Evolutionary conservation across 2,888 invertebrate genomes (phyloP).

Genomic region (Tuberolachnus salignus): DNA sequence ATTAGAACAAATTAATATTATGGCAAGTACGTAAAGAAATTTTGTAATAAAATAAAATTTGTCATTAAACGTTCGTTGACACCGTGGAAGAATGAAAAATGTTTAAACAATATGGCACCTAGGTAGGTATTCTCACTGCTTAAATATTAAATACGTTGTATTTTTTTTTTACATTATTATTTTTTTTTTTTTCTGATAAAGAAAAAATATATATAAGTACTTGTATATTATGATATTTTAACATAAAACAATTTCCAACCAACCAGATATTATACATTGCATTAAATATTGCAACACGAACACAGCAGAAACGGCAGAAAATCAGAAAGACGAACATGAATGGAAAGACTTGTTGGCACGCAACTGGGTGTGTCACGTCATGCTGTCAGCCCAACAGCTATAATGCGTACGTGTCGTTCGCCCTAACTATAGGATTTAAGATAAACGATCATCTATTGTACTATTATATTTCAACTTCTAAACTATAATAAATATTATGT

Average conservation of each 20-base stretch:
- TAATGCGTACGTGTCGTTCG: slow-evolving; percentile 10
- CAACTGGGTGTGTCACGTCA: slow-evolving; percentile 20
- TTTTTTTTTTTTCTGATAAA: not conserved
- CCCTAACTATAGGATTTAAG: not conserved
- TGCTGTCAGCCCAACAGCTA: slow-evolving; percentile 13
- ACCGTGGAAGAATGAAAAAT: too few species aligned
- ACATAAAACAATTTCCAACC: not conserved
- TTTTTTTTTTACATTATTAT: not conserved
- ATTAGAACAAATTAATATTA: too few species aligned
- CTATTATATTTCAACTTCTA: slow-evolving; percentile 7
- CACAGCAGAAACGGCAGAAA: not conserved
- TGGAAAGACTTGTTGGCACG: slow-evolving; percentile 30
- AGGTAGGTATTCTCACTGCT: too few species aligned
- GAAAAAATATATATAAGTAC: not conserved
- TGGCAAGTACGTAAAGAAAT: too few species aligned
- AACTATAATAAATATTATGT: not conserved
- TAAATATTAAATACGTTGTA: not conserved
- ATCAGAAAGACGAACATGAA: slow-evolving; percentile 21
- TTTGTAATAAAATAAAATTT: too few species aligned
- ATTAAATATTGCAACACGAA: slow-evolving; percentile 1
- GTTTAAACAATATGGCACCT: too few species aligned
- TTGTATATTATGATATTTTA: not conserved
- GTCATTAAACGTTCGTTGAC: too few species aligned
- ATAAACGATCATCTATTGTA: slow-evolving; percentile 28
- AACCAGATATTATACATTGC: not conserved